Evolutionary conservation across 2,113 vertebrate species (phyloP), one percentile per base, ranked within the genome.

Genomic region (Clinocottus analis): DNA sequence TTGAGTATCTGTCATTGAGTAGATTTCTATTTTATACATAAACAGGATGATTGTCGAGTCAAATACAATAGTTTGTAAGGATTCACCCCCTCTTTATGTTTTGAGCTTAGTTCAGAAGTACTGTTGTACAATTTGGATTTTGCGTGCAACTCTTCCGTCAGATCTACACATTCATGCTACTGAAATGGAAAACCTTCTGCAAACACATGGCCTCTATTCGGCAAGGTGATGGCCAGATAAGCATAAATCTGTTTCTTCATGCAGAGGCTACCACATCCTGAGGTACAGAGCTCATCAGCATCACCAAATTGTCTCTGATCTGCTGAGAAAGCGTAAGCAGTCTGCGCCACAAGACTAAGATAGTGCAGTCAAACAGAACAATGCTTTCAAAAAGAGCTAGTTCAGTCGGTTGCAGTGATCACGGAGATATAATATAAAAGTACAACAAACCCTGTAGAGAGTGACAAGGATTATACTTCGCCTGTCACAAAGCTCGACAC

Each of bases 241-340:
- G 80, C 37, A 65, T 70, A 56, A 75, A 75, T 79, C 37, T 35
- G 1, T 31, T 43, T 63, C 25, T 59, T 62, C 27, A 63, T 7
- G 35, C 73, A 69, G 21, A 51, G 5, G 68, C 23, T 59, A 83
- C 90, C 88, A 90, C 87, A 89, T 91, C 88, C 88, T 85, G 81
- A 75, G 5, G 47, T 5, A 49, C n/a, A 58, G 21, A 51, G 45
- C 72, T 65, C 43, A 13, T 45, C 39, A 33, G 41, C 71, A 14
- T 19, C 21, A 45, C 37, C 7, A 1, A 5, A 19, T 27, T 21
- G 4, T 45, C n/a, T 72, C 14, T 51, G 59, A 49, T 60, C 23
- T 0, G 55, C 61, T 67, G 64, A 62, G 43, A 68, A 64, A 37
- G 33, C 0, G 13, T n/a, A 6, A 56, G 14, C 69, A 59, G 21